Evolutionary conservation across 2,888 invertebrate genomes (phyloP), one percentile per base, ranked within the genome.

Genomic region (Agonopterix heracliana): DNA sequence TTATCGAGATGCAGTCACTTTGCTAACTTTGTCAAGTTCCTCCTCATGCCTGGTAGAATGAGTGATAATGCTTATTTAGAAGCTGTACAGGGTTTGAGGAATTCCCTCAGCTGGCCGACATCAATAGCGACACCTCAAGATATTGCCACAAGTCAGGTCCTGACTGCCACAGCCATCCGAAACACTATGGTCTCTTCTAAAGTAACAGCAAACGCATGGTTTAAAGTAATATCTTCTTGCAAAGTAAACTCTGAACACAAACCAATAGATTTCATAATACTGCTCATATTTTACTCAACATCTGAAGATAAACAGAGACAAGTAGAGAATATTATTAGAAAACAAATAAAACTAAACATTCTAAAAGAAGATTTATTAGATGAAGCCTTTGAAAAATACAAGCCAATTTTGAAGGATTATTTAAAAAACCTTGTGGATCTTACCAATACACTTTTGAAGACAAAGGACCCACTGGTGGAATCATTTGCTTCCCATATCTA

Each of bases 191-290:
- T 90, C 8, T 84, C 89, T 41, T 90, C 90, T 5, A 92, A 91
- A 72, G 65, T 74, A 26, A 77, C 91, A 56, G 77, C 84, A 1
- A 90, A 91, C 61, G 82, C 90, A 34, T 92, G 92, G 87, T 59
- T 91, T 2, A 90, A 89, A 64, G 78, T 90, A n/a, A 78, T 93
- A 52, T 84, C 87, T 47, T 76, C 69, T 48, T 85, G 90, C 48
- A 89, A 89, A 67, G 55, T 70, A 0, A 71, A 66, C 48, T 74
- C 84, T 41, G 90, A 91, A 51, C 90, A 91, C 54, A 92, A 92
- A 77, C 89, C 93, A 1, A 86, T 95, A 53, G 94, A 95, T 77
- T 82, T 94, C 46, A 76, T 93, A 12, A 81, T 94, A 54, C 71
- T 94, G 12, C 68, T 93, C n/a, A 87, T 93, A 59, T 74, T 93